Evolutionary conservation across 2,888 invertebrate species (phyloP).

Genomic region (Xiphydria camelus): DNA sequence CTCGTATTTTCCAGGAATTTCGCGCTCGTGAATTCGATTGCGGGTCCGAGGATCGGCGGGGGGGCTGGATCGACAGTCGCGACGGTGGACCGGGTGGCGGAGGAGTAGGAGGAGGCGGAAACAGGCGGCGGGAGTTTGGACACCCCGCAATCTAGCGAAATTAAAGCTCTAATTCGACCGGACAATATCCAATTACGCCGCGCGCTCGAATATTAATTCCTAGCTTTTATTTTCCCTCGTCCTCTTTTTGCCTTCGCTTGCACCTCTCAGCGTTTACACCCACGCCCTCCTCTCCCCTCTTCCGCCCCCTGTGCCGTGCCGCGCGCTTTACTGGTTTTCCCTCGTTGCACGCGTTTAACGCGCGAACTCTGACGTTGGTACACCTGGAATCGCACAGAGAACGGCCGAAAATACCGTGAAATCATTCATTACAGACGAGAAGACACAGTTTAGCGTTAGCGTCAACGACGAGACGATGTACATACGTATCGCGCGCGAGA

Average conservation of each 20-base stretch:
- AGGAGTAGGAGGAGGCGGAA: slow-evolving; percentile 18
- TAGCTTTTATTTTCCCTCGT: slow-evolving; percentile 32
- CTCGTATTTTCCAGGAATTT: slow-evolving; percentile 8
- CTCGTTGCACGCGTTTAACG: no score
- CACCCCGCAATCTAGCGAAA: slow-evolving; percentile 45
- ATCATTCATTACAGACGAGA: no score
- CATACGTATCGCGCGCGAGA: slow-evolving; percentile 11
- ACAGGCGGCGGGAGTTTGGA: slow-evolving; percentile 21
- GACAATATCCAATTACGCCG: slow-evolving; percentile 54
- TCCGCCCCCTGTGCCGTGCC: no score
- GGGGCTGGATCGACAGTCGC: slow-evolving; percentile 18
- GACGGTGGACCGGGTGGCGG: slow-evolving; percentile 7
- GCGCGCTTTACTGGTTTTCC: no score
- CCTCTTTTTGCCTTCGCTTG: neutral
- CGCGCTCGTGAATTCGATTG: slow-evolving; percentile 19
- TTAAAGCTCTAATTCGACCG: slow-evolving; percentile 54
- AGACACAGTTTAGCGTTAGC: no score
- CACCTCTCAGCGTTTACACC: no score
- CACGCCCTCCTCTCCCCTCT: no score
- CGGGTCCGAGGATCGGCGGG: slow-evolving; percentile 15
- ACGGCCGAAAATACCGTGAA: no score
- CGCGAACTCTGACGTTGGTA: no score
- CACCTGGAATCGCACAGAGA: no score
- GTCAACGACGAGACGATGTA: slow-evolving; percentile 9
- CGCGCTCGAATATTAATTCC: slow-evolving; percentile 48